Conservation (phyloP, 2,113 vertebrate species). For the Eonycteris spelaea region DNA sequence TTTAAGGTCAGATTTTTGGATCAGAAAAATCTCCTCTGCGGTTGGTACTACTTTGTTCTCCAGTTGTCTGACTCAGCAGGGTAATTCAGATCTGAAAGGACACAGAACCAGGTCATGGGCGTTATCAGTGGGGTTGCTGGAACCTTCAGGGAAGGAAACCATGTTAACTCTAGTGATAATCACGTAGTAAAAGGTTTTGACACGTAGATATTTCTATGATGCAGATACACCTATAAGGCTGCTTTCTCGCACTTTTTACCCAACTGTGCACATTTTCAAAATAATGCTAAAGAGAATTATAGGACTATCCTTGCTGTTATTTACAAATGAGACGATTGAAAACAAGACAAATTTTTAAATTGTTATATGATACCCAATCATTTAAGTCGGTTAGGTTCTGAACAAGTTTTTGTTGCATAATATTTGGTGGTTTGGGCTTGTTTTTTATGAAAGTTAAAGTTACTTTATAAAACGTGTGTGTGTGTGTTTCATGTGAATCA, state of each 20-base stretch:
- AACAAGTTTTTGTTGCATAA: neutral
- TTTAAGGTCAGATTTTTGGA: constrained; percentile 32
- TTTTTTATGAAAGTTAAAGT: neutral
- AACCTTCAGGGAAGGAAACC: neutral
- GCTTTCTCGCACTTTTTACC: neutral
- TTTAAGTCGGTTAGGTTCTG: neutral
- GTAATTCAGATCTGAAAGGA: neutral
- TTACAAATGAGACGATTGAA: neutral
- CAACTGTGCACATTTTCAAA: neutral
- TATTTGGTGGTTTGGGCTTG: neutral
- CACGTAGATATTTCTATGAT: neutral
- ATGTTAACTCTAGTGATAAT: neutral
- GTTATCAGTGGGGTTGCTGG: neutral
- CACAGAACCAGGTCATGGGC: neutral
- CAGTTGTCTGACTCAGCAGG: constrained; percentile 14
- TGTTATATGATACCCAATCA: neutral
- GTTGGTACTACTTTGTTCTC: constrained; percentile 36
- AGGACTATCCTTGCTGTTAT: neutral
- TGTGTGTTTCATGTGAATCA: neutral
- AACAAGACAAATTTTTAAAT: neutral
- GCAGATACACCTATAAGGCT: neutral
- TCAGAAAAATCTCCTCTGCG: neutral
- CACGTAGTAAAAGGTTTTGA: neutral
- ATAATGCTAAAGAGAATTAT: neutral
- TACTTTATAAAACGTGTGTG: neutral